Conservation (phyloP, 2,888 invertebrate genomes). For the Drosophila lutescens region DNA sequence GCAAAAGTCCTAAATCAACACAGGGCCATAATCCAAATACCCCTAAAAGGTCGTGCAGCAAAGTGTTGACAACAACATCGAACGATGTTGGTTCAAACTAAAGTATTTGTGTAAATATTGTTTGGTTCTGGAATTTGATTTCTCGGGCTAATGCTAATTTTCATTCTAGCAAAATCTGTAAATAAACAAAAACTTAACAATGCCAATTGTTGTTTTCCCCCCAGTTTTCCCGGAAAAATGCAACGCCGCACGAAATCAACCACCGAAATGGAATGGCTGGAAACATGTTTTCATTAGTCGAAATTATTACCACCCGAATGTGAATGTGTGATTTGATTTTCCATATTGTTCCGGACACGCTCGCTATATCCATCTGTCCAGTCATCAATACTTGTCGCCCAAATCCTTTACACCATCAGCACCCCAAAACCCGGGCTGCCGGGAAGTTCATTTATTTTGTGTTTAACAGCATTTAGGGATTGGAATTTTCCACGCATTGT, state of each 20-base stretch:
- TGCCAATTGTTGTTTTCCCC: slow-evolving; percentile 53
- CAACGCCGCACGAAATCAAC: slow-evolving; percentile 34
- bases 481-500: slow-evolving; percentile 68
- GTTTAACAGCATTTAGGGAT: slow-evolving; percentile 79
- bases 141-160: slow-evolving; percentile 67
- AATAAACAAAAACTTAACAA: slow-evolving; percentile 60
- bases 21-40: slow-evolving; percentile 38
- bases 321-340: slow-evolving; percentile 51
- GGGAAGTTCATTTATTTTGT: slow-evolving; percentile 78
- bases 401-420: slow-evolving; percentile 60
- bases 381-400: slow-evolving; percentile 76
- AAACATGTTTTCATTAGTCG: slow-evolving; percentile 56
- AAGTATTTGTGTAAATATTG: slow-evolving; percentile 74
- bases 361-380: slow-evolving; percentile 45
- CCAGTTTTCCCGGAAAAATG: slow-evolving; percentile 13
- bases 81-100: slow-evolving; percentile 54
- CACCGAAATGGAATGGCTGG: slow-evolving; percentile 49
- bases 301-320: slow-evolving; percentile 53
- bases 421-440: slow-evolving; percentile 31
- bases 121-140: slow-evolving; percentile 69
- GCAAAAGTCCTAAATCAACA: slow-evolving; percentile 65
- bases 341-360: slow-evolving; percentile 40
- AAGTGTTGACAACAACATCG: slow-evolving; percentile 70
- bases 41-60: background rate
- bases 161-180: slow-evolving; percentile 45